Evolutionary conservation across 2,888 invertebrate genomes (phyloP), one percentile per base, ranked within the genome.

Genomic region (Habrosyne pyritoides): DNA sequence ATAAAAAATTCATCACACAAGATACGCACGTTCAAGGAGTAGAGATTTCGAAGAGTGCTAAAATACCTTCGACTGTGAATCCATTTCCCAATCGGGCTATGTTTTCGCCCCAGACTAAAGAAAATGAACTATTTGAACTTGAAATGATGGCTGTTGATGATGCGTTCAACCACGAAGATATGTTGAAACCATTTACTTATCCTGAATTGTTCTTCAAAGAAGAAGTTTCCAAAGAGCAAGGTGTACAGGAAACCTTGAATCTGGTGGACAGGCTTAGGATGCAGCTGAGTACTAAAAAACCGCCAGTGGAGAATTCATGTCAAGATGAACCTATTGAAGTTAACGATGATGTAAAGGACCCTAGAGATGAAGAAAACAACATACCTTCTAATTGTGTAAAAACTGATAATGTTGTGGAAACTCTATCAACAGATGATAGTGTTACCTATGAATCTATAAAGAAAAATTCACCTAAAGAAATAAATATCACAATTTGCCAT

Each of bases 251-350:
- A 80, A 98, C 98, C 0, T 89, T 96, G 59, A 96, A 97, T 86
- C 91, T 98, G 26, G 96, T 98, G 4, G 97, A 97, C 76, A 97
- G 98, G 75, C 87, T 98, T 18, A 93, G 97, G 52, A 94, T 95
- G 93, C 95, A 95, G 75, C 90, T 96, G 71, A 94, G 93, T 61
- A 93, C 93, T 30, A 95, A 96, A 77, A 96, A 95, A 81, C 94
- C 94, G 18, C 93, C 91, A 54, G 78, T 92, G 42, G 93, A 92
- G 56, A 83, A 91, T 66, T 74, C 89, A 18, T 85, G 89, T 56
- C 81, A 86, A 58, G 93, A 93, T 53, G 84, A 90, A 53, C 64
- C 73, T 6, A 63, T 68, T 42, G 62, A 67, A 6, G 56, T 69
- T 2, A 72, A 65, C 48, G 83, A 86, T 48, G 83, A 86, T 18